phyloP scores from a whole-genome alignment of 2,797 vertebrate species.

The Sitta carolinensis region DNA sequence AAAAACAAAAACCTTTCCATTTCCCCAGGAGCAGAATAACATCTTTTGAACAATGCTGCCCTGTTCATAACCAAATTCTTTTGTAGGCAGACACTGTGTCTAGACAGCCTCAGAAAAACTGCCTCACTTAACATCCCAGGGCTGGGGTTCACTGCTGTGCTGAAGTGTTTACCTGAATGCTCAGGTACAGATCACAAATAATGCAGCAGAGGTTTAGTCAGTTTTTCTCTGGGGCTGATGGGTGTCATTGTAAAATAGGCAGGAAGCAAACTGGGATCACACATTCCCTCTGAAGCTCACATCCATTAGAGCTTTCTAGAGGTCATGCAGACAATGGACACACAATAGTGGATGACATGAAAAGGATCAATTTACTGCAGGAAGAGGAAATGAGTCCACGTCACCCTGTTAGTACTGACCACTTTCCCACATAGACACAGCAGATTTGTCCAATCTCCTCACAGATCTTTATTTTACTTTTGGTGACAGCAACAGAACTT shows the following conservation, averaged over 20 bases:
- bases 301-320: not conserved
- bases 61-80: slow-evolving; percentile 15
- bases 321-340: not conserved
- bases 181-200: not conserved
- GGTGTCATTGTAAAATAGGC: not conserved
- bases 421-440: not conserved
- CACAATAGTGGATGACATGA: not conserved
- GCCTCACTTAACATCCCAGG: not conserved
- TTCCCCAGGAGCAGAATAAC: not conserved
- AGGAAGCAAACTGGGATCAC: not conserved
- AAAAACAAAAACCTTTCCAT: not conserved
- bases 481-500: slow-evolving; percentile 22
- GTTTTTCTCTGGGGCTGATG: not conserved
- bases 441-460: slow-evolving; percentile 35
- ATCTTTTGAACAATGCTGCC: not conserved
- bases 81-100: slow-evolving; percentile 1
- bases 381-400: slow-evolving; percentile 45
- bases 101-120: slow-evolving; percentile 14
- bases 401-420: not conserved
- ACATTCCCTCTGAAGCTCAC: not conserved
- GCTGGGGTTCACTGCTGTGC: not conserved
- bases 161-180: not conserved
- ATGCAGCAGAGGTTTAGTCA: not conserved
- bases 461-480: slow-evolving; percentile 38
- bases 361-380: slow-evolving; percentile 8